Conservation (phyloP, 1,140 invertebrate genomes). For the Halesus radiatus region DNA sequence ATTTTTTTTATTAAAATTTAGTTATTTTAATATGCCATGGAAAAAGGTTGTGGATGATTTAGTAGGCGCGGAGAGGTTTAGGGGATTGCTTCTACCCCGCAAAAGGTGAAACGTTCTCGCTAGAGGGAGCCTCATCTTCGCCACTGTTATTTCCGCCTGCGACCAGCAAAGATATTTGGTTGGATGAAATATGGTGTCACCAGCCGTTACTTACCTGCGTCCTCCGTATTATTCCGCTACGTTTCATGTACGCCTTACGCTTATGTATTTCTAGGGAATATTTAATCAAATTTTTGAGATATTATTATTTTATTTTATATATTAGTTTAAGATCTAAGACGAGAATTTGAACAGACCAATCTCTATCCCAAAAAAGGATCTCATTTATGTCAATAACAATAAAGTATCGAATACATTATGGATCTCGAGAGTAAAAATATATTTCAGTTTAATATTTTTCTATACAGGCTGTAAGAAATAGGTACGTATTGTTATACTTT, state of each 20-base stretch:
- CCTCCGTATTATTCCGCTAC: conserved; percentile 15
- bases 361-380: too few species aligned
- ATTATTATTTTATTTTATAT: too few species aligned
- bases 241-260: neutral
- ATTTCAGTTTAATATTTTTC: too few species aligned
- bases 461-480: too few species aligned
- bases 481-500: too few species aligned
- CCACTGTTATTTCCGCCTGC: conserved; percentile 41
- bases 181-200: conserved; percentile 43
- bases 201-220: conserved; percentile 35
- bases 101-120: conserved; percentile 30
- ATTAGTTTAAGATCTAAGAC: too few species aligned
- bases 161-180: conserved; percentile 41
- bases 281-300: too few species aligned
- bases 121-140: conserved; percentile 11
- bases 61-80: conserved; percentile 4
- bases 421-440: too few species aligned
- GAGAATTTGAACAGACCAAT: too few species aligned
- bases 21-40: neutral
- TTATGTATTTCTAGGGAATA: too few species aligned
- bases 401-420: too few species aligned
- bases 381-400: too few species aligned
- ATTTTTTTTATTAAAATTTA: conserved; percentile 1
- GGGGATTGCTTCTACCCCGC: conserved; percentile 2
- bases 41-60: conserved; percentile 13